Evolutionary conservation across 2,888 invertebrate genomes (phyloP).

Genomic region (Drosophila bunnanda): DNA sequence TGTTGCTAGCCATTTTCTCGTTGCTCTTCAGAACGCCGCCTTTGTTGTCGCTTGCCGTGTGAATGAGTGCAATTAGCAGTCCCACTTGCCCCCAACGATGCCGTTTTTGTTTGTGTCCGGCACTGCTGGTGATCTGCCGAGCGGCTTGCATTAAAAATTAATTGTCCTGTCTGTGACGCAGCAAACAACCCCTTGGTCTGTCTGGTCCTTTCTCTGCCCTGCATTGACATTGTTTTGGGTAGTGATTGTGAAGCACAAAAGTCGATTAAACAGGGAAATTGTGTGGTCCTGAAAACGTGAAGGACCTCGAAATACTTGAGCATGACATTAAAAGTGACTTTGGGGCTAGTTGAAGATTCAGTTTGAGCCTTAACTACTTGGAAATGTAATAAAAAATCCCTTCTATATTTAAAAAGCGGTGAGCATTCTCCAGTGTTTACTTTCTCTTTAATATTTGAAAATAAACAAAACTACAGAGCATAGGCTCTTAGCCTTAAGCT

Average conservation of each 20-base stretch:
- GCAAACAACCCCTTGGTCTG: conserved; percentile 3
- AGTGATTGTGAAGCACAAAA: conserved; percentile 41
- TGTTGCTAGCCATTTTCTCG: conserved; percentile 32
- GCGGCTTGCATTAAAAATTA: conserved; percentile 66
- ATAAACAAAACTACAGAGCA: neutral
- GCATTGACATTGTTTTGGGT: conserved; percentile 34
- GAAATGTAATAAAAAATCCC: neutral
- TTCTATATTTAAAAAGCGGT: no score
- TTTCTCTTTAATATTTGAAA: neutral
- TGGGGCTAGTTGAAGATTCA: neutral
- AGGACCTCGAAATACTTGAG: neutral
- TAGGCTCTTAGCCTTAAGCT: no score
- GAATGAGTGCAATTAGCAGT: conserved; percentile 77
- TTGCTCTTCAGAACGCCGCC: conserved; percentile 56
- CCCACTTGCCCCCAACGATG: conserved; percentile 64
- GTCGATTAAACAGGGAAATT: conserved; percentile 40
- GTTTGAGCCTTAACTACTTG: neutral
- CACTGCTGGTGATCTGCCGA: conserved; percentile 52
- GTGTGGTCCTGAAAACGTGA: neutral
- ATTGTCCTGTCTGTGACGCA: conserved; percentile 57
- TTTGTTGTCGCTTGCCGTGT: conserved; percentile 69
- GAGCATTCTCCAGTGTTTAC: neutral
- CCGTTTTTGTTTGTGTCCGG: conserved; percentile 52
- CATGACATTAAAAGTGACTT: neutral
- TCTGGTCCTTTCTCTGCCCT: conserved; percentile 5